Evolutionary conservation across 2,888 invertebrate species (phyloP).

Genomic region (Balanococcus diminutus): DNA sequence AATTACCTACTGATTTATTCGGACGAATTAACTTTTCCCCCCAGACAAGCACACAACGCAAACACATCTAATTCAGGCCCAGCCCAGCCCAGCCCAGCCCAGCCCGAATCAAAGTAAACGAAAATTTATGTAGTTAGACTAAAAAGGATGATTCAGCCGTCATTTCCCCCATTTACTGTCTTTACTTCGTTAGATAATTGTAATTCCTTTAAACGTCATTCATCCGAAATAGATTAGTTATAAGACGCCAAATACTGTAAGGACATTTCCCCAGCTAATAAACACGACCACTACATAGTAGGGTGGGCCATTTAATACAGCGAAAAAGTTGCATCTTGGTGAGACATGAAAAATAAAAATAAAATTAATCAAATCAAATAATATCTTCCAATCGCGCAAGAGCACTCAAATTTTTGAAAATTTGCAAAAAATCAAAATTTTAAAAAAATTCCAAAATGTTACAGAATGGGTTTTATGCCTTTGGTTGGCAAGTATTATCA

Average conservation of each 20-base stretch:
- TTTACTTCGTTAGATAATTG: slow-evolving; percentile 36
- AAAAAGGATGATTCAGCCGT: slow-evolving; percentile 24
- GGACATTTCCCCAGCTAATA: not conserved
- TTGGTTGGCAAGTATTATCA: no score
- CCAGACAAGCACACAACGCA: not conserved
- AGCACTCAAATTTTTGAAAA: no score
- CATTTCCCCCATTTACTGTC: slow-evolving; percentile 3
- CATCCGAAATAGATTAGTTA: slow-evolving; percentile 34
- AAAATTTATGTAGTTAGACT: slow-evolving; percentile 34
- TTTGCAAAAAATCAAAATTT: no score
- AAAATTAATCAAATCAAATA: no score
- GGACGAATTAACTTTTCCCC: slow-evolving; percentile 29
- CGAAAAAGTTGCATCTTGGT: no score
- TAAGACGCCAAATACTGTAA: not conserved
- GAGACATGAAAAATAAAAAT: no score
- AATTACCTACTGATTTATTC: slow-evolving; percentile 16
- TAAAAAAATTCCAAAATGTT: no score
- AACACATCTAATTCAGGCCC: no score
- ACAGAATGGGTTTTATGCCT: no score
- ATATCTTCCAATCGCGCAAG: no score
- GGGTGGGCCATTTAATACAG: not conserved
- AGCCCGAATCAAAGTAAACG: slow-evolving; percentile 24
- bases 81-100: no score
- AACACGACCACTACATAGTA: not conserved
- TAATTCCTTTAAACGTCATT: slow-evolving; percentile 40